Conservation (phyloP, 2,797 vertebrate species). For the Australoheros facetus region DNA sequence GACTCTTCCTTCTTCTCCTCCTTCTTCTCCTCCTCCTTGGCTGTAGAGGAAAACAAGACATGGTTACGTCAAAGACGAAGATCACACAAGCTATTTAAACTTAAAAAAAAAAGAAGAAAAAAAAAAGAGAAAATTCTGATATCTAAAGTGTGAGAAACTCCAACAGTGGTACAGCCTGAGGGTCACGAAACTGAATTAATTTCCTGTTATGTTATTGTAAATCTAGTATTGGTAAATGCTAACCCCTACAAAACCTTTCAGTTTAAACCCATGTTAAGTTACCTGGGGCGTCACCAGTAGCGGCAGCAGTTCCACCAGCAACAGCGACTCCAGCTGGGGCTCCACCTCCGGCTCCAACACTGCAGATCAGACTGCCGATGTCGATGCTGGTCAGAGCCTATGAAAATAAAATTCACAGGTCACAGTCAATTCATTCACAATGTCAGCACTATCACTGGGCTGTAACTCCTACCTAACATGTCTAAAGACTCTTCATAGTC, state of each 20-base stretch:
- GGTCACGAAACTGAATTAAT: neutral
- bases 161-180: neutral
- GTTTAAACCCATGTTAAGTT: neutral
- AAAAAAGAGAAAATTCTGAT: no score
- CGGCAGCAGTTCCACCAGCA: slow-evolving; percentile 28
- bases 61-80: neutral
- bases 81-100: neutral
- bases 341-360: slow-evolving; percentile 91
- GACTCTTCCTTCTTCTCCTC: slow-evolving; percentile 98
- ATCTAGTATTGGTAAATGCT: neutral
- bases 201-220: no score
- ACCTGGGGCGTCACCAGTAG: slow-evolving; percentile 78
- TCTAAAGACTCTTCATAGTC: neutral
- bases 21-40: slow-evolving; percentile 96
- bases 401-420: neutral
- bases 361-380: slow-evolving; percentile 96
- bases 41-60: slow-evolving; percentile 67
- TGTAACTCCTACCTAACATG: neutral
- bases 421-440: neutral
- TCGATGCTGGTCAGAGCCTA: slow-evolving; percentile 91
- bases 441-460: no score
- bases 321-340: slow-evolving; percentile 70
- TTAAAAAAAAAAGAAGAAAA: neutral
- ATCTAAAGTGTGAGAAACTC: neutral
- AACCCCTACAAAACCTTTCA: neutral